Evolutionary conservation across 2,888 invertebrate genomes (phyloP).

Genomic region (Tachina lurida): DNA sequence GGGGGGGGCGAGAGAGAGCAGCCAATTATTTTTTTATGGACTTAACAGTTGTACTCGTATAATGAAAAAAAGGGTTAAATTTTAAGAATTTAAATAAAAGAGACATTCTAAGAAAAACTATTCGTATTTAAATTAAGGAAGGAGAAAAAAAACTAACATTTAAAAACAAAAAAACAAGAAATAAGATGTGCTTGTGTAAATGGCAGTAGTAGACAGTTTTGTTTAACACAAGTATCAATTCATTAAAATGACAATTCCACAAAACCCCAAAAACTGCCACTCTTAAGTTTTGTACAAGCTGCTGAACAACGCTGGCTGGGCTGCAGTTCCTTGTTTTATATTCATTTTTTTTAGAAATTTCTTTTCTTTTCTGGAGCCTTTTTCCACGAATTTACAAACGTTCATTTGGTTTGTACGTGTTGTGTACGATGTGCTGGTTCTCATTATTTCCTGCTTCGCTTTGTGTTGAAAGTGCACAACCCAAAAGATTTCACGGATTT

Average conservation of each 20-base stretch:
- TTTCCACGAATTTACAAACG: constrained; percentile 80
- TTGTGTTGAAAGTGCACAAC: background rate
- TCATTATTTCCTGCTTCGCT: background rate
- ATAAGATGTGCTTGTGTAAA: constrained; percentile 54
- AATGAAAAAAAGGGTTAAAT: constrained; percentile 28
- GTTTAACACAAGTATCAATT: constrained; percentile 81
- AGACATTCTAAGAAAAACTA: constrained; percentile 30
- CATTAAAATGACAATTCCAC: constrained; percentile 82
- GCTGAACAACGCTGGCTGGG: constrained; percentile 31
- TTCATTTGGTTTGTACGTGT: constrained; percentile 47
- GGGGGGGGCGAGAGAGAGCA: background rate
- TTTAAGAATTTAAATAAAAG: constrained; percentile 11
- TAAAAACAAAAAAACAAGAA: background rate
- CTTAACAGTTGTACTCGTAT: constrained; percentile 19
- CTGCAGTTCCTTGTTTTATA: constrained; percentile 27
- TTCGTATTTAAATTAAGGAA: constrained; percentile 17
- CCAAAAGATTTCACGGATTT: constrained; percentile 66
- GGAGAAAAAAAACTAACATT: background rate
- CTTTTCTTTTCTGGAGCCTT: constrained; percentile 71
- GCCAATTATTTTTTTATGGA: constrained; percentile 59
- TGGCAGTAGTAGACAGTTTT: constrained; percentile 70
- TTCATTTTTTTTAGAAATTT: background rate
- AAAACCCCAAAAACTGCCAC: constrained; percentile 77
- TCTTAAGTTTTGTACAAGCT: constrained; percentile 66
- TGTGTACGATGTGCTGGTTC: background rate